Evolutionary conservation across 2,888 invertebrate species (phyloP), one percentile per base, ranked within the genome.

Genomic region (Xestia sexstrigata): DNA sequence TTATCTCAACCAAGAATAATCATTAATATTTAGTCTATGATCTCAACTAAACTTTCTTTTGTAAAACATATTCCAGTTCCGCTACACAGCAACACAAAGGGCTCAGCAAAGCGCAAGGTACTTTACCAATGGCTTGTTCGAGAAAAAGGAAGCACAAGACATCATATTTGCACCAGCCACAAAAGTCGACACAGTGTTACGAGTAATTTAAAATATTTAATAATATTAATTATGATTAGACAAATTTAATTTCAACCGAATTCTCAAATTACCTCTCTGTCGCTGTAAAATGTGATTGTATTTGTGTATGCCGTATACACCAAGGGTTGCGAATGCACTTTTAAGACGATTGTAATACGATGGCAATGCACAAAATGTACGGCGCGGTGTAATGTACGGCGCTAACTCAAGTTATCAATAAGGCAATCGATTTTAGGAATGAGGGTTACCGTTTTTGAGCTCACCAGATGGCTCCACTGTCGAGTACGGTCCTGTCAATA

Each of bases 81-180:
- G 97, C 89, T 98, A 97, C 87, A 99, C 99, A 30, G 97, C 97
- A 2, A 98, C 98, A 1, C 98, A 98, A 91, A 97, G 99, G 86
- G 97, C 98, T 0, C 97, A 97, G 74, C 97, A 97, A 89, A 99
- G 99, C 93, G 98, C 98, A 0, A 97, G 97, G 88, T 97, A 97
- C 91, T 99, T 98, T 95, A 97, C 98, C 0, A 96, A 97, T 71
- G 98, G 98, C 0, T 93, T 99, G 65, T 98, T 99, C 94, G 98
- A 98, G 23, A 97, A 97, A 82, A 95, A 97, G 87, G 96, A 97
- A 39, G 97, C 97, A 35, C 95, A 97, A 71, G 93, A 97, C 84
- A 97, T 98, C 20, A 94, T 96, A 90, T 98, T 97, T 95, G 97
- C 97, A 42, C 97, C 97, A 83, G 97, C 98, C 6, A 91, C 97